A percentile compares a stretch with the other conserved stretches of the same genome.
These are phyloP conservation scores for Odontomyia ornata DNA, from an alignment of 2,888 invertebrate species.

Conservation along the genomic window DNA sequence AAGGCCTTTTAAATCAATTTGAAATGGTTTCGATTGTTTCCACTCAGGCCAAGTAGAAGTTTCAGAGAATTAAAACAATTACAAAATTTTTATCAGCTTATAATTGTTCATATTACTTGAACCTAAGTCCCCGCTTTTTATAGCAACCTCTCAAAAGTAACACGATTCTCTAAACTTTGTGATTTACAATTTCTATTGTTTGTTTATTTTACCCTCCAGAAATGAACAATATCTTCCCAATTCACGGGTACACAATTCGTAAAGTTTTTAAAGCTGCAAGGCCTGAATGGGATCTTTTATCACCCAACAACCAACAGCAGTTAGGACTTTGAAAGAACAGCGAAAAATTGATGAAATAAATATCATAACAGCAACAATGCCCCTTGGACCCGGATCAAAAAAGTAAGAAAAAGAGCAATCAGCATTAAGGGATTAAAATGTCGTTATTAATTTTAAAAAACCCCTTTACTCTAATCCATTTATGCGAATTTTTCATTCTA, in stretches of 20 bases:
- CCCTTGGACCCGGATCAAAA: background rate
- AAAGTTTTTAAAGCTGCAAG: background rate
- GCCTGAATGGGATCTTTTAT: slow-evolving; percentile 1
- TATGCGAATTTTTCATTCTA: slow-evolving; percentile 16
- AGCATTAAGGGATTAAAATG: slow-evolving; percentile 21
- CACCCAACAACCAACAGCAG: background rate
- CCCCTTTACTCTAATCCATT: slow-evolving; percentile 13
- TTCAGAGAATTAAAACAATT: too few species aligned
- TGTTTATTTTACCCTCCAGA: background rate
- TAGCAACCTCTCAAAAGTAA: background rate
- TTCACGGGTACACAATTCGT: background rate
- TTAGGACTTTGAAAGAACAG: background rate
- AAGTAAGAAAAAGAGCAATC: slow-evolving; percentile 1
- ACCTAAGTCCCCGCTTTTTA: too few species aligned
- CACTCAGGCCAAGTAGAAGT: too few species aligned
- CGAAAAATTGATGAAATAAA: slow-evolving; percentile 30
- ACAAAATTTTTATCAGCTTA: too few species aligned
- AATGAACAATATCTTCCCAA: background rate
- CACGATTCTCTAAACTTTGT: background rate
- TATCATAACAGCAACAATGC: slow-evolving; percentile 26
- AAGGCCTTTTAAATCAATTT: too few species aligned
- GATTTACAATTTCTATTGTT: slow-evolving; percentile 30
- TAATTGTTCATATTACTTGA: too few species aligned
- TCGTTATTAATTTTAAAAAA: slow-evolving; percentile 28
- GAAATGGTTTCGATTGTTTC: too few species aligned